These are phyloP conservation scores for Anas platyrhynchos DNA, from an alignment of 2,113 vertebrate species.

Conservation along the genomic window DNA sequence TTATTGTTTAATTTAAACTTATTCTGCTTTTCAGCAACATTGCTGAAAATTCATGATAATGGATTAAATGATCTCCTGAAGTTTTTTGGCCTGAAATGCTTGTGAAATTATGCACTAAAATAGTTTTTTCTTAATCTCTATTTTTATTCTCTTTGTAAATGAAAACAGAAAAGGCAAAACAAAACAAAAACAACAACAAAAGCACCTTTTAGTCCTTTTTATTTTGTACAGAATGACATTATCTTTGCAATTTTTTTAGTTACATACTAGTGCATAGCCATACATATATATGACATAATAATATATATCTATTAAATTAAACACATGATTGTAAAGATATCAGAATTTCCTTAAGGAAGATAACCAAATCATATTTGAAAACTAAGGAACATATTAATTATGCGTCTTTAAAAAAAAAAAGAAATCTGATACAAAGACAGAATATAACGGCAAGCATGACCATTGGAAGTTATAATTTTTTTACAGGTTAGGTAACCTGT, in stretches of 20 bases:
- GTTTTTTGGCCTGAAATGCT: neutral
- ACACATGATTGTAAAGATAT: neutral
- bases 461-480: neutral
- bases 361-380: neutral
- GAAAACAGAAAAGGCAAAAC: neutral
- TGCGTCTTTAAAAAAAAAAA: neutral
- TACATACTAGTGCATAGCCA: neutral
- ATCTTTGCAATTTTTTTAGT: rapidly evolving
- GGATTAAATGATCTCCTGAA: neutral
- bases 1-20: neutral
- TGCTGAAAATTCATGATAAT: neutral
- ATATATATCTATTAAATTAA: neutral
- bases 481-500: neutral
- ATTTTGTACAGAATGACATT: neutral
- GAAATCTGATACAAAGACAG: neutral
- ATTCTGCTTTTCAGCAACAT: neutral
- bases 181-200: neutral
- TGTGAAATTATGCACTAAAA: neutral
- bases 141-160: neutral
- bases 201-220: neutral
- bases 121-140: neutral
- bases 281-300: neutral
- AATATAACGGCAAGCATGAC: neutral
- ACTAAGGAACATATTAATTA: neutral
- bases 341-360: neutral